Base-by-base conservation (phyloP, 2,888 invertebrate species). In the Drosophila prolongata region DNA sequence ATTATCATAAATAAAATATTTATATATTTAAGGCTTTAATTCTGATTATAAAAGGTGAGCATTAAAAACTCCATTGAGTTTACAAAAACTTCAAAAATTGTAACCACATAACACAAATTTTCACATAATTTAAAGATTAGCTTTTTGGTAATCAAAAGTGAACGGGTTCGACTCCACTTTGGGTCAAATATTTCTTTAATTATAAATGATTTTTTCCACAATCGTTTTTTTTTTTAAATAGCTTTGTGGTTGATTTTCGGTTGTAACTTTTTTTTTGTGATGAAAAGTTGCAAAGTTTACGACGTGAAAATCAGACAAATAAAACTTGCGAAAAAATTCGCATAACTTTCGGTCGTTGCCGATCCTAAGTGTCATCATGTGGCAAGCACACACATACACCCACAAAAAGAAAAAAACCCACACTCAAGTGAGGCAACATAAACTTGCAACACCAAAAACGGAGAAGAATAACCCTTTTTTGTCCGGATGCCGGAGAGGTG, bases 271-370 rank as follows among this genome's bases (percentile, higher is more conserved):
- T 13, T 46, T 37, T 60, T 10, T 47, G 16, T 27, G 34, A 14
- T 24, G 24, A 42, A 42, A 62, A 62, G 62, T 62, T 62, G 42
- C 61, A 40, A 61, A 62, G 47, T 62, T 62, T 62, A 49, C 62
- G 62, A 62, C 34, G 27, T 40, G 47, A 62, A 62, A 62, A 61
- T 61, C 62, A n/a, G 35, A 49, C 47, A 62, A 62, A 64, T 62
- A 62, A 62, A 60, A 59, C 47, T 60, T 60, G 47, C 24, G 47
- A 27, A 43, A 34, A 62, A 64, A 43, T 35, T 49, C 64, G 42
- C 64, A 64, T 62, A 64, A 64, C 62, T 64, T 64, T 64, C 64
- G 62, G 62, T 64, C 62, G 64, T 64, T 64, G 64, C 64, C 61
- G 60, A 61, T 61, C 61, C 61, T 59, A 61, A 61, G 61, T 59